Base-by-base conservation (phyloP, 2,888 invertebrate species). In the Xanthorhoe designata region DNA sequence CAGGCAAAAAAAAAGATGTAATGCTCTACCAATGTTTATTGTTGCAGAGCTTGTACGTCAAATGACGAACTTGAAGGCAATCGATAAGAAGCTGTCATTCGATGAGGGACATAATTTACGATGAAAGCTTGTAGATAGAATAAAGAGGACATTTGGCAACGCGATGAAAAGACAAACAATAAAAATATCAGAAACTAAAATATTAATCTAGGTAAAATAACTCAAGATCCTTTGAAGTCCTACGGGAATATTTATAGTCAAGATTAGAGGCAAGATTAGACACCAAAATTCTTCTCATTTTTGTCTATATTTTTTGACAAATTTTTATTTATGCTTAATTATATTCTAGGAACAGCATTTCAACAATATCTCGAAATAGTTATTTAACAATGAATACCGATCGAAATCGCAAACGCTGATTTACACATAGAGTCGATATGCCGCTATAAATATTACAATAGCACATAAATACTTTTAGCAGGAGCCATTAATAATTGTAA, bases 401-500 rank as follows among this genome's bases (percentile, higher is more conserved):
- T 32, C 15, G 13, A 51, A 59, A 56, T 50, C 47, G 18, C 18
- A 50, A 9, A 10, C 54, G 55, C 62, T 56, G 54, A 61, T 61
- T 62, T 56, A 51, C 50, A 56, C 47, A 24, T 51, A 57, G 45
- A 47, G 47, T 58, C 64, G 64, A 58, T 58, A 47, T 29, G 10
- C 38, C 2, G 7, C 15, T 57, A 63, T 57, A 57, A 53, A 63
- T 47, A 57, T 50, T 17, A 56, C 62, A 62, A 62, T 62, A 38
- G 35, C 49, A 54, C 38, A 59, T 51, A 19, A 42, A 52, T 60
- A 60, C 56, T 47, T 56, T 54, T 35, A 38, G 18, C 54, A 54
- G 49, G 32, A 24, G 54, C 47, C 18, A 64, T 64, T 58, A 58
- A 58, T 64, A 58, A 64, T 58, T 64, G 35, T 49, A 35, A 53